Conservation (phyloP, 2,888 invertebrate species). For the Arrhopalites spinosus region DNA sequence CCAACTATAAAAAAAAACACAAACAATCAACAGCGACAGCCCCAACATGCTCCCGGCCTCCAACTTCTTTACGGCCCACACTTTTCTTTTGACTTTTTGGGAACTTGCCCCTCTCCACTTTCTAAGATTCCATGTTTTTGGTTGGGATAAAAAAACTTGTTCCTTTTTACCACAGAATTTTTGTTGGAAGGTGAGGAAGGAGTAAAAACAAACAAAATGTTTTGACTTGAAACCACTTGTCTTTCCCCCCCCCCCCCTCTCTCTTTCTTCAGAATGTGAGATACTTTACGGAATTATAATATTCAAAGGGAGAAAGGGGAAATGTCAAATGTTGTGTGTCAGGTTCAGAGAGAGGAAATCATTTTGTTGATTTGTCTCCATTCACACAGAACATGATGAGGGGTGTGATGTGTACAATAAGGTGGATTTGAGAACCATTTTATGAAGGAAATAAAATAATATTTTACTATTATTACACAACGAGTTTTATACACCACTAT, state of each 20-base stretch:
- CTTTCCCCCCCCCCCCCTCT: not conserved
- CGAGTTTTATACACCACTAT: too few relatives aligned
- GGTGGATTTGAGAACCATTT: not conserved
- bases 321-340: not conserved
- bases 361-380: not conserved
- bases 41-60: not conserved
- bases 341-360: not conserved
- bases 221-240: too few relatives aligned
- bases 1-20: not conserved
- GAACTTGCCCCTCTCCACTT: not conserved
- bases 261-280: too few relatives aligned
- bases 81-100: not conserved
- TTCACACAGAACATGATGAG: not conserved
- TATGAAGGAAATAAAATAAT: not conserved
- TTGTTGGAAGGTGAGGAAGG: not conserved
- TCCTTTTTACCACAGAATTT: too few relatives aligned
- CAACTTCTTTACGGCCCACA: not conserved
- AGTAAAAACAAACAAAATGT: not conserved
- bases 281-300: too few relatives aligned
- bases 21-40: slow-evolving; percentile 1
- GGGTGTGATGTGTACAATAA: not conserved
- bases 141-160: too few relatives aligned
- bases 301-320: too few relatives aligned
- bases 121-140: too few relatives aligned
- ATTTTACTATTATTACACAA: not conserved